Evolutionary conservation across 2,113 vertebrate species (phyloP).

Genomic region (Mellivora capensis): DNA sequence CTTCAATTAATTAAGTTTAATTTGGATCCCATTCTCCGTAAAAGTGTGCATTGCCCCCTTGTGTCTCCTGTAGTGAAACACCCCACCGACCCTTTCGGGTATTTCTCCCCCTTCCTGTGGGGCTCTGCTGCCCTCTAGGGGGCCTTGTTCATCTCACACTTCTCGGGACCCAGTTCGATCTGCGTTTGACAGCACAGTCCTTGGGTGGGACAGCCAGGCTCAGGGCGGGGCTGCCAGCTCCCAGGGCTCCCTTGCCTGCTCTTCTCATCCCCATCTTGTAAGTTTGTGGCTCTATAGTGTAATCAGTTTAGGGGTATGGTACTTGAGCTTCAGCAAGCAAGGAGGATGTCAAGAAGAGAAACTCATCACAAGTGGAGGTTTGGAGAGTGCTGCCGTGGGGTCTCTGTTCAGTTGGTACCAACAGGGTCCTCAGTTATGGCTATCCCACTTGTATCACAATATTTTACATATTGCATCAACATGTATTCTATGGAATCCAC

Average conservation of each 20-base stretch:
- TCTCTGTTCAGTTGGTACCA: not conserved
- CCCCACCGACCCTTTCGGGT: not conserved
- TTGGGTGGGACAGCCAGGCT: not conserved
- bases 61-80: not conserved
- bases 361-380: not conserved
- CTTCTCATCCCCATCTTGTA: not conserved
- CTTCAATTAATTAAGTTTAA: not conserved
- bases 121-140: conserved; percentile 70
- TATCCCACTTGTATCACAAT: not conserved
- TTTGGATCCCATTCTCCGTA: not conserved
- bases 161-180: not conserved
- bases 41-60: not conserved
- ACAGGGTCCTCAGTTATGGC: not conserved
- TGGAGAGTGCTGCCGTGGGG: not conserved
- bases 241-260: not conserved
- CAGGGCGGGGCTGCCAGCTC: not conserved
- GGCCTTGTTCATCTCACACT: not conserved
- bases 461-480: not conserved
- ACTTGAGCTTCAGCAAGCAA: not conserved
- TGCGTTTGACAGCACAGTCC: not conserved
- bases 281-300: not conserved
- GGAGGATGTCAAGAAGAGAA: not conserved
- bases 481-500: not conserved
- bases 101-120: not conserved
- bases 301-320: not conserved